Base-by-base conservation (phyloP, 2,888 invertebrate species). In the Heliconius ismenius region DNA sequence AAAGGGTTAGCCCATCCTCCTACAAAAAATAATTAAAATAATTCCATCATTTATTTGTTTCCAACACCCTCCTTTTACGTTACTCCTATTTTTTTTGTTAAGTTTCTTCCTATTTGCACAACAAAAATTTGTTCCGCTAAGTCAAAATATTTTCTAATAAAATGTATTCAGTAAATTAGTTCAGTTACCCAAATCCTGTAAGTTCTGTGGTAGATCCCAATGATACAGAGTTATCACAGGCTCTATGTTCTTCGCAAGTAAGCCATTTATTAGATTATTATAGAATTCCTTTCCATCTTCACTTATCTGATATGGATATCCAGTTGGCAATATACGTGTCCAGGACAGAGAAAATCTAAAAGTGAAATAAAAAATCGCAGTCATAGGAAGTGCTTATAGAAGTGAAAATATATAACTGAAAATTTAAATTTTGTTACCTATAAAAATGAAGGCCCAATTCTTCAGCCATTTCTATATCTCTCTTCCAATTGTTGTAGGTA, bases 241-340 rank as follows among this genome's bases (percentile, higher is more conserved):
- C 54, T 95, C 91, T 72, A 96, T 96, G 13, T 93, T 95, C 62
- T 95, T 93, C 24, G 84, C 89, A 24, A 96, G 81, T 21, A 97
- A 90, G 73, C 94, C 96, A 83, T 97, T 91, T 54, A 97, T 96
- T 63, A 97, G 86, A 74, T 95, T 91, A 81, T 95, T 96, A 87
- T 97, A 97, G 88, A 96, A 97, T 28, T 93, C 87, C n/a, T 96
- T 91, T 18, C 96, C 97, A 3, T 94, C 94, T 73, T 93, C 89
- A 85, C 96, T 97, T 26, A 96, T 88, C 10, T 91, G 83, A 80
- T 95, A 93, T 43, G 92, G 85, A 77, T 93, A 92, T 18, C 96
- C 96, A 15, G 90, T 93, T 0, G 97, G 96, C 78, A 97, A 88
- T 36, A 97, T 92, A 49, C 97, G 89, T 0, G 96, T 83, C 97